phyloP scores from a whole-genome alignment of 2,888 invertebrate genomes.

The Drosophila sordidula region DNA sequence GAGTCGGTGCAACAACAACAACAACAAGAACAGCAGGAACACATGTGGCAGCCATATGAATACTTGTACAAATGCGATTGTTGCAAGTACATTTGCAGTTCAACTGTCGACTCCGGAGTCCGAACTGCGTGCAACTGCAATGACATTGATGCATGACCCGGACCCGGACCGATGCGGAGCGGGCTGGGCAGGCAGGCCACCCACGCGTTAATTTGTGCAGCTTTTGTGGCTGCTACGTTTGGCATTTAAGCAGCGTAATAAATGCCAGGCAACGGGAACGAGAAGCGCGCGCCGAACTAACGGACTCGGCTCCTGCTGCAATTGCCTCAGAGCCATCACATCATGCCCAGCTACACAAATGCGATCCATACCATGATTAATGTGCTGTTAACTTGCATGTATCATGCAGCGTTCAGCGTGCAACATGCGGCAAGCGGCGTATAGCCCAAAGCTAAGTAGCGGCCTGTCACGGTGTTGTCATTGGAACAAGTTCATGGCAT shows the following conservation, averaged over 20 bases:
- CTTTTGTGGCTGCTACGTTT: slow-evolving; percentile 55
- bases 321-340: slow-evolving; percentile 17
- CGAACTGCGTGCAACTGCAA: slow-evolving; percentile 25
- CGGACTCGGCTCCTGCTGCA: slow-evolving; percentile 22
- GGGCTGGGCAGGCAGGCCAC: slow-evolving; percentile 23
- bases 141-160: slow-evolving; percentile 75
- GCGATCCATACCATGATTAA: slow-evolving; percentile 69
- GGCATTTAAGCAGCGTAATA: slow-evolving; percentile 70
- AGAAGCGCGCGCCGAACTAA: slow-evolving; percentile 8
- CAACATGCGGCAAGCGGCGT: slow-evolving; percentile 23
- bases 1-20: slow-evolving; percentile 8
- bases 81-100: slow-evolving; percentile 50
- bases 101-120: slow-evolving; percentile 23
- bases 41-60: slow-evolving; percentile 68
- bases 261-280: slow-evolving; percentile 64
- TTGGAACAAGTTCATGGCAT: slow-evolving; percentile 73
- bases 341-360: slow-evolving; percentile 26
- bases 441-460: slow-evolving; percentile 56
- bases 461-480: slow-evolving; percentile 61
- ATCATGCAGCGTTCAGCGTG: slow-evolving; percentile 50
- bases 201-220: slow-evolving; percentile 75
- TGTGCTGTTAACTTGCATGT: slow-evolving; percentile 63
- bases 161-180: slow-evolving; percentile 37
- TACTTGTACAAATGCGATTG: slow-evolving; percentile 18
- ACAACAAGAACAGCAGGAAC: slow-evolving; percentile 12